Conservation (phyloP, 92 coral and sea anemone genomes). For the Nematostella vectensis region DNA sequence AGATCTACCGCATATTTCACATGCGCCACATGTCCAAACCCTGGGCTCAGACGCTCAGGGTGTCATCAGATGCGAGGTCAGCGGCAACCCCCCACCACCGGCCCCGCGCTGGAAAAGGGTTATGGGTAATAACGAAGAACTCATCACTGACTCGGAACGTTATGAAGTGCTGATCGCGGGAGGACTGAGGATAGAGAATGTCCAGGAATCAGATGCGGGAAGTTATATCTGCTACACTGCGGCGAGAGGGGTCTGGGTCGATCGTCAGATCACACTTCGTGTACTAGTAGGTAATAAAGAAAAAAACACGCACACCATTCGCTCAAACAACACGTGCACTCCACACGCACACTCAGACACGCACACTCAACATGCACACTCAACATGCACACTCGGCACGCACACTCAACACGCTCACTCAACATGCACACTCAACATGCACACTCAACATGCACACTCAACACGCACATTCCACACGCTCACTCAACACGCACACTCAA, state of each 20-base stretch:
- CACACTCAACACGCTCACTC: too few relatives aligned
- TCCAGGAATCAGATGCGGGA: slow-evolving; percentile 14
- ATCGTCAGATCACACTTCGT: slow-evolving; percentile 3
- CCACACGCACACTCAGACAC: too few relatives aligned
- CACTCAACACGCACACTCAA: too few relatives aligned
- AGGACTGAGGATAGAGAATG: slow-evolving; percentile 11
- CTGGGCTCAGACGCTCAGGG: not conserved
- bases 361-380: too few relatives aligned
- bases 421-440: too few relatives aligned
- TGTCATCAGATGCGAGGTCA: slow-evolving; percentile 12
- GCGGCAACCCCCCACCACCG: slow-evolving; percentile 19
- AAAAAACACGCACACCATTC: not conserved
- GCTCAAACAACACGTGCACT: too few relatives aligned
- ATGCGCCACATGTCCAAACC: slow-evolving; percentile 11
- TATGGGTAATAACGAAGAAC: slow-evolving; percentile 3
- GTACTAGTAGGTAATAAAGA: slow-evolving; percentile 9
- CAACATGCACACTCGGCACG: too few relatives aligned
- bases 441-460: too few relatives aligned
- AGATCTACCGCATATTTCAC: slow-evolving; percentile 8
- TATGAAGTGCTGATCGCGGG: slow-evolving; percentile 7
- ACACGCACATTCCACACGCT: too few relatives aligned
- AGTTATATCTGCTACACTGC: slow-evolving; percentile 17
- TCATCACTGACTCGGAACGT: slow-evolving; percentile 3
- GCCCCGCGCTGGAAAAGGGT: slow-evolving; percentile 19
- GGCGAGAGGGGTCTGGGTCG: slow-evolving; percentile 17